Base-by-base conservation (phyloP, 2,113 vertebrate species). In the Pachyramphus minor region DNA sequence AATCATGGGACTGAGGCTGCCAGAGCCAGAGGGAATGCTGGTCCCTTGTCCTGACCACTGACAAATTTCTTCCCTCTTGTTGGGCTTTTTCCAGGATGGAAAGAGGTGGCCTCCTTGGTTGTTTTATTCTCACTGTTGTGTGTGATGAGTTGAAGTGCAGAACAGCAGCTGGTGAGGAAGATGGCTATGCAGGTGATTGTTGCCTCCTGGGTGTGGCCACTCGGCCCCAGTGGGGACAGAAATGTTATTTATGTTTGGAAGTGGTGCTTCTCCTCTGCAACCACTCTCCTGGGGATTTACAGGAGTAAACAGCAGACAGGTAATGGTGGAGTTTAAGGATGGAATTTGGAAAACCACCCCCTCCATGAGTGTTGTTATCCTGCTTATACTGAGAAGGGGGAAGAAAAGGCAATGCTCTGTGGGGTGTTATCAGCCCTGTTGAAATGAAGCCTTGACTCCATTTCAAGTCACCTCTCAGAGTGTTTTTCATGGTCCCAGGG, bases 81-180 rank as follows among this genome's bases (percentile, higher is more conserved):
- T 78, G 74, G 64, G 37, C 18, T 52, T 87, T 56, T 72, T n/a
- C 28, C 66, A 62, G 30, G 33, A n/a, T 39, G 44, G 59, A 60
- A 77, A 58, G 44, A 53, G 20, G 25, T 37, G 33, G 8, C 68
- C 84, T 77, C 18, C 24, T 69, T 30, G 19, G 50, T 31, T 3
- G 5, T 31, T 50, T 56, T 44, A 47, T 69, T 24, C 73, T 76
- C 8, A 0, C 22, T 5, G 2, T 60, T 15, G 6, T 31, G 41
- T 4, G 7, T 50, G 73, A 60, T 56, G 39, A 56, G 35, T 37
- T 31, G 20, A 60, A 52, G 55, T 2, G n/a, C 50, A 35, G 72
- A 73, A 16, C 1, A 71, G 20, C 59, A 50, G 39, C 44, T 0
- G 0, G 39, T 45, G 42, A 59, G 13, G 35, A 27, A 52, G 39